Evolutionary conservation across 2,113 vertebrate species (phyloP).

Genomic region (Psittacara wagleri): DNA sequence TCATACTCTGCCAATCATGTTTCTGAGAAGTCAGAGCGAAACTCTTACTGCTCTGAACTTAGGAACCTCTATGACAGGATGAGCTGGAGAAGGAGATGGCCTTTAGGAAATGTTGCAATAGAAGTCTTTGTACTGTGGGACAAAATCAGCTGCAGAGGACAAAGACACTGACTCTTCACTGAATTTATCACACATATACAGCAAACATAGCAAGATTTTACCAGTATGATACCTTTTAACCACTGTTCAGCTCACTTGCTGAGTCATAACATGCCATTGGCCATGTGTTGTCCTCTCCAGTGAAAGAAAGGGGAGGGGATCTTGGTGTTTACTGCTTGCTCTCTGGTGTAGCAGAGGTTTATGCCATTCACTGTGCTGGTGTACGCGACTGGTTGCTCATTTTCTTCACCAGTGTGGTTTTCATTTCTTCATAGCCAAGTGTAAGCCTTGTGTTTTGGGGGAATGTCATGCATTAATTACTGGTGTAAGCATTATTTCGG

Average conservation of each 20-base stretch:
- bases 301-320: background rate
- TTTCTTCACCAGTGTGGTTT: background rate
- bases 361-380: background rate
- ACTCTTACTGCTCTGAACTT: background rate
- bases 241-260: background rate
- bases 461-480: background rate
- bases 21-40: slow-evolving; percentile 31
- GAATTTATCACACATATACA: background rate
- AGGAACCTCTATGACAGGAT: background rate
- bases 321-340: background rate
- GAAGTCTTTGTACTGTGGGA: background rate
- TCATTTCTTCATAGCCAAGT: background rate
- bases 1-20: background rate
- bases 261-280: background rate
- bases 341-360: background rate
- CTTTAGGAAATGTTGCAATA: slow-evolving; percentile 24
- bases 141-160: background rate
- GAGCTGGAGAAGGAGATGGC: background rate
- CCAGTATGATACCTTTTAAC: background rate
- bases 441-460: background rate
- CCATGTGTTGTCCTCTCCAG: background rate
- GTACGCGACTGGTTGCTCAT: accelerated
- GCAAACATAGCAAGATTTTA: background rate
- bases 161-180: background rate
- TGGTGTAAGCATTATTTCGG: background rate